Percentiles rank a stretch among this genome's conserved stretches.
phyloP scores from a whole-genome alignment of 2,888 invertebrate species.

The Drosophila atripex region DNA sequence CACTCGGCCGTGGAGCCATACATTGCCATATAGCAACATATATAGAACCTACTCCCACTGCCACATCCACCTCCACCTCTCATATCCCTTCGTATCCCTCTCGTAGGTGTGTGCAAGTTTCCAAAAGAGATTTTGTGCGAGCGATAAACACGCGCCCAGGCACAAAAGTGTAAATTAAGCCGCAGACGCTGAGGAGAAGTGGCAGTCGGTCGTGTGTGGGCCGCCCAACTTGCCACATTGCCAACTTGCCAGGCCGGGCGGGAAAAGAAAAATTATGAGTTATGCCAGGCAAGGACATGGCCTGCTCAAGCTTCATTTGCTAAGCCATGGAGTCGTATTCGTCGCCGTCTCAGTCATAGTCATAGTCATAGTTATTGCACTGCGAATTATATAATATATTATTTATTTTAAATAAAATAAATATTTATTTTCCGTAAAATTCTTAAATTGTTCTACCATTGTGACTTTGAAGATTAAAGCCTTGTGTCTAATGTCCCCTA shows the following conservation, averaged over 20 bases:
- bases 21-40: conserved; percentile 26
- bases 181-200: conserved; percentile 54
- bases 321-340: conserved; percentile 56
- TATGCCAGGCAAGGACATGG: conserved; percentile 75
- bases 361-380: conserved; percentile 24
- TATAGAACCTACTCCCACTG: not conserved
- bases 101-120: conserved; percentile 61
- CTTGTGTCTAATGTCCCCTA: too few species aligned
- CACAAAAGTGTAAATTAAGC: conserved; percentile 81
- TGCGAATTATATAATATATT: not conserved
- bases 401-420: too few species aligned
- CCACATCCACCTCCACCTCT: not conserved
- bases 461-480: too few species aligned
- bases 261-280: conserved; percentile 70
- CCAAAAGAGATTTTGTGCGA: conserved; percentile 70
- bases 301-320: conserved; percentile 71
- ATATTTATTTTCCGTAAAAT: too few species aligned
- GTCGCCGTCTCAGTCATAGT: conserved; percentile 1
- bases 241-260: conserved; percentile 1
- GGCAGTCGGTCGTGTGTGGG: conserved; percentile 64
- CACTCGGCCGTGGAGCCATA: conserved; percentile 45
- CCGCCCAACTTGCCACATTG: conserved; percentile 22
- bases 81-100: conserved; percentile 10
- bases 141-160: conserved; percentile 78
- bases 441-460: too few species aligned